A percentile compares a stretch with the other conserved stretches of the same genome.
phyloP scores from a whole-genome alignment of 92 coral and sea anemone species.

The Porites divaricata region DNA sequence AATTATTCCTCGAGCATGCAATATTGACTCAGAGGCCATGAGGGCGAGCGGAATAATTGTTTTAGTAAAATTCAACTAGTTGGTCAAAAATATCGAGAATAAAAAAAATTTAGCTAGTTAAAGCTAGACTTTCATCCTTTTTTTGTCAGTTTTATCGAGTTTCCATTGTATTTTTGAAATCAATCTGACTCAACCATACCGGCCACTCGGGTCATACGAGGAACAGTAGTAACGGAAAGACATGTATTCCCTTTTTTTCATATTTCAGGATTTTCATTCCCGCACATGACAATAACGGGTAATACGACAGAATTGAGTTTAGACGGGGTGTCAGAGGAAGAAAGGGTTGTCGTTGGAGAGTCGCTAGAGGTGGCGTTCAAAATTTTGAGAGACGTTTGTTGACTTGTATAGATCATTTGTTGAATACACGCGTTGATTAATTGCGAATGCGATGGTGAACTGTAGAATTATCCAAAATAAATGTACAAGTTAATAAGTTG shows the following conservation, averaged over 20 bases:
- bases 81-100: no score
- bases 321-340: background rate
- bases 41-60: no score
- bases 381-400: slow-evolving; percentile 1
- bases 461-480: no score
- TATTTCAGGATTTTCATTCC: background rate
- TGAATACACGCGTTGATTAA: background rate
- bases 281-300: background rate
- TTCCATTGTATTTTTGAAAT: slow-evolving; percentile 1
- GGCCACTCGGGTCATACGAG: background rate
- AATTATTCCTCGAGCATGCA: no score
- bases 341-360: slow-evolving; percentile 10
- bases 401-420: slow-evolving; percentile 6
- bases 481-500: background rate
- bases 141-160: slow-evolving; percentile 5
- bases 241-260: background rate
- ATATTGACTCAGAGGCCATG: no score
- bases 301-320: background rate
- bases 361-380: slow-evolving; percentile 2
- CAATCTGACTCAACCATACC: slow-evolving; percentile 2
- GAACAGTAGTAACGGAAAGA: slow-evolving; percentile 2
- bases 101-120: background rate
- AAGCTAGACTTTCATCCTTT: no score
- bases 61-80: no score
- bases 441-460: slow-evolving; percentile 6